phyloP scores from a whole-genome alignment of 2,888 invertebrate species.

The Oscheius sp. region DNA sequence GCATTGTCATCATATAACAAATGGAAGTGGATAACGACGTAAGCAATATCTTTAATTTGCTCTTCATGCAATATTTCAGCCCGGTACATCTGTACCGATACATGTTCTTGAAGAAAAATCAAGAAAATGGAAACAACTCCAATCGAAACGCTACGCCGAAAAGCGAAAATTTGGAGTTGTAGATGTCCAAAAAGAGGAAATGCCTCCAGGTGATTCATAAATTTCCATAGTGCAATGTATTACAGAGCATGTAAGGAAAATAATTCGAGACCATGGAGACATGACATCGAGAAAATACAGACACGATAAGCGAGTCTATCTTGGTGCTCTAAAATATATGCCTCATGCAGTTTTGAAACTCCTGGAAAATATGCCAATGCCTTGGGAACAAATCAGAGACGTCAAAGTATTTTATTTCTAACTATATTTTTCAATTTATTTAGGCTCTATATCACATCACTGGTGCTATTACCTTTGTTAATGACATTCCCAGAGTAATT shows the following conservation, averaged over 20 bases:
- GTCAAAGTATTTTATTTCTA: slow-evolving; percentile 78
- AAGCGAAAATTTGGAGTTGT: slow-evolving; percentile 98
- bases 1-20: neutral
- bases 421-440: neutral
- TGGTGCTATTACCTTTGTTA: slow-evolving; percentile 98
- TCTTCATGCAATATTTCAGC: neutral
- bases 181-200: slow-evolving; percentile 98
- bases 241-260: slow-evolving; percentile 92
- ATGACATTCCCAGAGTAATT: slow-evolving; percentile 99
- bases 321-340: slow-evolving; percentile 98
- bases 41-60: neutral
- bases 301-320: slow-evolving; percentile 96
- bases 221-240: neutral
- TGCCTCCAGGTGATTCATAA: slow-evolving; percentile 85
- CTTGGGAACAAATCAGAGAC: slow-evolving; percentile 99
- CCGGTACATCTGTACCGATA: slow-evolving; percentile 10
- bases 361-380: slow-evolving; percentile 99
- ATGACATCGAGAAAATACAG: slow-evolving; percentile 99
- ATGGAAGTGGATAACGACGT: slow-evolving; percentile 24
- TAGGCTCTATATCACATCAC: slow-evolving; percentile 92
- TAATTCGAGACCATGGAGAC: slow-evolving; percentile 98
- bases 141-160: slow-evolving; percentile 97
- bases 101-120: slow-evolving; percentile 46
- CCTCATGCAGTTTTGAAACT: slow-evolving; percentile 99
- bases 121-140: slow-evolving; percentile 94